phyloP scores from a whole-genome alignment of 1,140 invertebrate species.

The Diabrotica undecimpunctata region DNA sequence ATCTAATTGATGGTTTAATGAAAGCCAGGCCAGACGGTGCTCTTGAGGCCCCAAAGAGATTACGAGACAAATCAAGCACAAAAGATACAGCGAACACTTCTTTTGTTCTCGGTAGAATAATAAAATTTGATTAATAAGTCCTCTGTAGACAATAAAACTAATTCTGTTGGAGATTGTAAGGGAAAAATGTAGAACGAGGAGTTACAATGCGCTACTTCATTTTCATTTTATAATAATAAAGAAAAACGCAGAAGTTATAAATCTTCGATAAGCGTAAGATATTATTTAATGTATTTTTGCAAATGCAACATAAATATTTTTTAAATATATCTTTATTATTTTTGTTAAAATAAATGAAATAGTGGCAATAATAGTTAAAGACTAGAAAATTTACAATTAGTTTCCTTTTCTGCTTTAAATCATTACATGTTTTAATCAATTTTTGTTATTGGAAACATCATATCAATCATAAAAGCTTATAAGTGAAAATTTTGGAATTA shows the following conservation, averaged over 20 bases:
- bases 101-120: constrained; percentile 19
- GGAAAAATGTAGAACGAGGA: background rate
- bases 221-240: background rate
- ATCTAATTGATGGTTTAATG: constrained; percentile 1
- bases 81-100: constrained; percentile 13
- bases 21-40: background rate
- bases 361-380: no score
- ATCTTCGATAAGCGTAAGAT: no score
- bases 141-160: constrained; percentile 25
- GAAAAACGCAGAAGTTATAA: background rate
- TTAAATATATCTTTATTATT: no score
- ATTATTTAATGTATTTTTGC: no score
- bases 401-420: no score
- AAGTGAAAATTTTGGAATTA: no score
- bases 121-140: constrained; percentile 27
- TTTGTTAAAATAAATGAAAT: no score
- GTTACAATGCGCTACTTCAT: background rate
- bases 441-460: no score
- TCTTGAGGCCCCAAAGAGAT: constrained; percentile 19
- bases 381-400: no score
- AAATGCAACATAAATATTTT: no score
- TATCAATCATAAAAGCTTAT: no score
- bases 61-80: constrained; percentile 24
- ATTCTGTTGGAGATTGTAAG: constrained; percentile 12
- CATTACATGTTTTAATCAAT: no score